Base-by-base conservation (phyloP, 2,113 vertebrate species). In the Shinisaurus crocodilurus region DNA sequence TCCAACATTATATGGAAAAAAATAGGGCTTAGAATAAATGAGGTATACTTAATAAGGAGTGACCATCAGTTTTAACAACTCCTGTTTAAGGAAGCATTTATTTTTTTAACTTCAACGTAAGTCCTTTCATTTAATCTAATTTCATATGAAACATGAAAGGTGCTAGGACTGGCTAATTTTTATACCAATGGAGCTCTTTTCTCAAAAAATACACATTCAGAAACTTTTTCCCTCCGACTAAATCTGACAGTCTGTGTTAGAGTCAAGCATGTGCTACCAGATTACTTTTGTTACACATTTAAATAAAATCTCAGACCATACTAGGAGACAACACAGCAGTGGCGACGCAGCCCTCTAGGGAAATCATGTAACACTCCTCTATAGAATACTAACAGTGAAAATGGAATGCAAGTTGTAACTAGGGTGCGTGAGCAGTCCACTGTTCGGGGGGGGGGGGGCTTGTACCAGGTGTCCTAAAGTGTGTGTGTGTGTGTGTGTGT, bases 341-440 rank as follows among this genome's bases (percentile, higher is more conserved):
- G 87, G 74, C 85, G 87, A 85, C 83, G 67, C 54, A 80, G 92
- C 93, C 91, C 37, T 37, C 75, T 86, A 82, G 18, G 50, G 92
- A 94, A 93, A 92, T 92, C 90, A 91, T 92, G 88, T 91, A 85
- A 94, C 92, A 89, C 90, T 67, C 87, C 91, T 82, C 92, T 90
- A 18, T 85, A 50, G 85, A 94, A 79, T 84, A 92, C 92, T 90
- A 85, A 83, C 65, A 88, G 45, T 89, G 92, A 88, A 91, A 54
- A 89, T 60, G 75, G 90, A 63, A 95, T 76, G 16, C 6, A 75
- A n/a, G 13, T 18, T 76, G 37, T 29, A 40, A 76, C 20, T 23
- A 63, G 16, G 16, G 60, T 63, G 60, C 20, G 60, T 63, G 60
- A 20, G 20, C 20, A 63, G 60, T 63, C 60, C 60, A 63, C 60